Evolutionary conservation across 1,140 invertebrate genomes (phyloP).

Genomic region (Thrips palmi): DNA sequence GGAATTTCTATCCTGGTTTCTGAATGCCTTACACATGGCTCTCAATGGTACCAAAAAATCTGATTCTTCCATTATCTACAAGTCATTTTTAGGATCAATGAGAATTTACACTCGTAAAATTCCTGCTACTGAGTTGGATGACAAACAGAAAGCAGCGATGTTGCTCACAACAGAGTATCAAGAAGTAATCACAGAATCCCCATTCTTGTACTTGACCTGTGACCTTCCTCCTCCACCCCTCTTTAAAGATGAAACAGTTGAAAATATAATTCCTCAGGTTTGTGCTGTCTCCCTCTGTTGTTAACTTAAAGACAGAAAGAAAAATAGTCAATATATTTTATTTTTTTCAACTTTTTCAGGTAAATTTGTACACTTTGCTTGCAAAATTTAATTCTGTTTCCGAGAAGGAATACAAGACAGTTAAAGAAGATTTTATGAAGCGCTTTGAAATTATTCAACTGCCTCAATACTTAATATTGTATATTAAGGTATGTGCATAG

Average conservation of each 20-base stretch:
- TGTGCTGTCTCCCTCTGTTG: not conserved
- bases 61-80: slow-evolving; percentile 81
- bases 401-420: slow-evolving; percentile 98
- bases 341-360: slow-evolving; percentile 30
- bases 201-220: slow-evolving; percentile 90
- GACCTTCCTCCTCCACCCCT: slow-evolving; percentile 91
- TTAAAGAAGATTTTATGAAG: slow-evolving; percentile 96
- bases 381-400: slow-evolving; percentile 90
- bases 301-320: slow-evolving; percentile 1
- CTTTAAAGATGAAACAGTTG: slow-evolving; percentile 91
- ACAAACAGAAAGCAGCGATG: slow-evolving; percentile 64
- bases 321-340: slow-evolving; percentile 3
- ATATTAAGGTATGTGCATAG: slow-evolving; percentile 54
- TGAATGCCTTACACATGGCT: slow-evolving; percentile 82
- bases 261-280: slow-evolving; percentile 97
- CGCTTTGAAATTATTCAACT: slow-evolving; percentile 88
- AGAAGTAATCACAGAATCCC: slow-evolving; percentile 71
- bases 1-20: slow-evolving; percentile 91
- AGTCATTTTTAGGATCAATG: slow-evolving; percentile 91
- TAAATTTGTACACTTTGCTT: slow-evolving; percentile 82
- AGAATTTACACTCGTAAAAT: slow-evolving; percentile 87
- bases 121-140: slow-evolving; percentile 79
- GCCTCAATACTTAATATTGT: slow-evolving; percentile 94
- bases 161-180: slow-evolving; percentile 71
- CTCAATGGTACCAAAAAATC: slow-evolving; percentile 72